Base-by-base conservation (phyloP, 2,113 vertebrate species). In the Pristiophorus japonicus region DNA sequence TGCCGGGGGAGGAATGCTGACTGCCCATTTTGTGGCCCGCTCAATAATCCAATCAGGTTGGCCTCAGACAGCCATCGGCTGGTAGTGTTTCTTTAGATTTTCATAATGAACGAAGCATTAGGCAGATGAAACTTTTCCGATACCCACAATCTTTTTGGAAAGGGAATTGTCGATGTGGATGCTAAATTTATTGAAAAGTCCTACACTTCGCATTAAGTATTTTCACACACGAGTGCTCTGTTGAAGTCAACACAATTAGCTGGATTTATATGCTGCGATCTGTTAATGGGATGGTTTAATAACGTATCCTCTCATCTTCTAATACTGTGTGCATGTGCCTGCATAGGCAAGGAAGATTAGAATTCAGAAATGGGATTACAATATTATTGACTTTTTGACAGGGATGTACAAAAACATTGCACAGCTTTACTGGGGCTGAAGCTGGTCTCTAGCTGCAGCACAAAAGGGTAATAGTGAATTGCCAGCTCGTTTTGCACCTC, bases 231-330 rank as follows among this genome's bases (percentile, higher is more conserved):
- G 55, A 62, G 11, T 62, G 55, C 55, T 6, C 30, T 10, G 66
- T 27, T 66, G 63, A 67, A 94, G 24, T 66, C 65, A 45, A 94
- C 42, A 38, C 92, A 45, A 65, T 94, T 94, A 67, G 62, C 1
- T 94, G 63, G 62, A 67, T 67, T 94, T 65, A 94, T 94, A 94
- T 67, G 62, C 6, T 94, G n/a, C 65, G n/a, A 67, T 67, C 38
- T 94, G 63, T 94, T 94, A 94, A 45, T 94, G 42, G 63, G 42
- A 94, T 22, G 11, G 6, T 94, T 67, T 94, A 65, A 8, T 67
- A 38, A 94, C 30, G 16, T 20, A 67, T 93, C 59, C 51, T 62
- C 59, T 42, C 55, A 93, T 67, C 92, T 45, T 67, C 38, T 67
- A 34, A 67, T 47, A 94, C 38, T 67, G 8, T 67, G 8, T 45